A percentile compares a stretch with the other conserved stretches of the same genome.
Evolutionary conservation across 1,140 invertebrate species (phyloP).

Genomic region (Drosophila chauvacae): DNA sequence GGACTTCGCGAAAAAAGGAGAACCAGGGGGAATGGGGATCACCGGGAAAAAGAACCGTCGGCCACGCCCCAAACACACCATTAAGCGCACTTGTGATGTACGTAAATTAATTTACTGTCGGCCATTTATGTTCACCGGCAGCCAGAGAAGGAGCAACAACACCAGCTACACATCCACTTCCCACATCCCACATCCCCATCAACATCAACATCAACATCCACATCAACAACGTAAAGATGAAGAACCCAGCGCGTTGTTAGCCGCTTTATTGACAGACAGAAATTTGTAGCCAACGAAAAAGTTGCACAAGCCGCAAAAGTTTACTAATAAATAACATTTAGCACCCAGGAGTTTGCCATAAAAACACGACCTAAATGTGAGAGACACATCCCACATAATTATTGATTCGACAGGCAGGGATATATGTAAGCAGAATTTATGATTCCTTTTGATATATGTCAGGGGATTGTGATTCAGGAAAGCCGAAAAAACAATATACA

Average conservation of each 20-base stretch:
- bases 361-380: constrained; percentile 30
- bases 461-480: constrained; percentile 17
- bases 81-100: constrained; percentile 78
- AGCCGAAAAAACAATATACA: constrained; percentile 3
- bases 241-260: constrained; percentile 51
- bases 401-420: constrained; percentile 53
- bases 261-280: constrained; percentile 66
- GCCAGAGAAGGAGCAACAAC: constrained; percentile 28
- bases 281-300: constrained; percentile 57
- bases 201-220: constrained; percentile 12
- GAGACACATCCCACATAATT: constrained; percentile 60
- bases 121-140: constrained; percentile 63
- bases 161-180: background rate
- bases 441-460: constrained; percentile 36
- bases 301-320: constrained; percentile 68
- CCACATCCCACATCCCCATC: constrained; percentile 14
- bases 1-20: constrained; percentile 30
- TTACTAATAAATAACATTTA: constrained; percentile 81
- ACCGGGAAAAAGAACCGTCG: background rate
- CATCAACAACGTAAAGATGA: constrained; percentile 18
- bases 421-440: constrained; percentile 62
- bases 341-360: constrained; percentile 47
- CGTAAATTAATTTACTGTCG: constrained; percentile 79
- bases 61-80: constrained; percentile 55
- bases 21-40: constrained; percentile 7